Evolutionary conservation across 2,888 invertebrate genomes (phyloP).

Genomic region (Netelia inedita): DNA sequence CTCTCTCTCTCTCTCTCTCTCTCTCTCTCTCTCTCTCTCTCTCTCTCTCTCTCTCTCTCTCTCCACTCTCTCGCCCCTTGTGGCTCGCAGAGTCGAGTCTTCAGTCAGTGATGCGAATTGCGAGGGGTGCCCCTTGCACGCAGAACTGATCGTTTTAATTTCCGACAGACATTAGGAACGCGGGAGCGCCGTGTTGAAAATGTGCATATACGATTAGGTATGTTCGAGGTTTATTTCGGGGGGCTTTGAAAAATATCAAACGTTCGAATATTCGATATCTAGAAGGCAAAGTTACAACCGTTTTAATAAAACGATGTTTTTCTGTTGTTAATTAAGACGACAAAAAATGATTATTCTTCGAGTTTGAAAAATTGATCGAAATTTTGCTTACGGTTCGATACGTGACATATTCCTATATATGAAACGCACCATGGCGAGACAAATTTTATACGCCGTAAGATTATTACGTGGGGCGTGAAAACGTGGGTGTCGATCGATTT

Average conservation of each 20-base stretch:
- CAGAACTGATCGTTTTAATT: constrained; percentile 78
- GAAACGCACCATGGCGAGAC: background rate
- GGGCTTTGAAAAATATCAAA: no score
- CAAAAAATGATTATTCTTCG: no score
- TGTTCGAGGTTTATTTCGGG: no score
- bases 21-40: no score
- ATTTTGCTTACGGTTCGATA: no score
- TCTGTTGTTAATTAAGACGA: no score
- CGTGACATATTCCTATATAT: no score
- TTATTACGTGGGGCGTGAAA: constrained; percentile 35
- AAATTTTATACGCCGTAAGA: constrained; percentile 39
- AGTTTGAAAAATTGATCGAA: no score
- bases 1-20: background rate
- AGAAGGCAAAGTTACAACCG: no score
- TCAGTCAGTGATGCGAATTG: constrained; percentile 32
- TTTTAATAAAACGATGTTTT: no score
- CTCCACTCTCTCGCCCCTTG: constrained; percentile 24
- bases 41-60: constrained; percentile 27
- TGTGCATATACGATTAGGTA: constrained; percentile 66
- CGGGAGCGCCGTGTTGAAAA: constrained; percentile 53
- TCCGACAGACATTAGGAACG: constrained; percentile 79
- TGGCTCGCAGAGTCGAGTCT: constrained; percentile 50
- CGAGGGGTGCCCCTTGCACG: constrained; percentile 62
- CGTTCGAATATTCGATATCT: no score
- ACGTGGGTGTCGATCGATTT: constrained; percentile 57